Evolutionary conservation across 2,888 invertebrate genomes (phyloP), one percentile per base, ranked within the genome.

Genomic region (Apoda limacodes): DNA sequence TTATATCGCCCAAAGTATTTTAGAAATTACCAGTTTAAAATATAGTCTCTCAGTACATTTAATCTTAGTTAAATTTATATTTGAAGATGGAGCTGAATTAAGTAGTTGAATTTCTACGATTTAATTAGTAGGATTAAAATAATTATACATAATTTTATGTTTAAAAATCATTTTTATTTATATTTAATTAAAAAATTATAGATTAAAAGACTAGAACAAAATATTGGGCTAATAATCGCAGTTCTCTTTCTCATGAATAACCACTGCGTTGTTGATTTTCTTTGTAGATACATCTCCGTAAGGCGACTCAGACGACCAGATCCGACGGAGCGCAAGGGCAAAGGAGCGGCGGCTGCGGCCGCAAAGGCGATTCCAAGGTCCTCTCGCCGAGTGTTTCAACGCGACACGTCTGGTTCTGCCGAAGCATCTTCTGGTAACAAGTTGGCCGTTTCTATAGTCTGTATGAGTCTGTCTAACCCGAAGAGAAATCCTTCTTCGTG

Each of bases 401-500:
- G 78, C 41, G 76, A 76, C 46, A 76, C 74, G 40, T 76, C 76
- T n/a, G 68, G 67, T 47, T 78, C 74, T 37, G 60, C 50, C 22
- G 53, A 45, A 25, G 56, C 53, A 37, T 57, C 60, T 35, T 54
- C 53, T 29, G 49, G 43, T 4, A 60, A 49, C 32, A 62, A 45
- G 36, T 55, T 59, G 14, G 74, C 74, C 15, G 60, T 63, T 50
- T 80, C 80, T 64, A 80, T 69, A 17, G 70, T 90, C 51, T 86
- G 82, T 52, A 98, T 93, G 40, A 98, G 85, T 68, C 93, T 91
- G 72, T 98, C 97, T 50, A 98, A 83, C 32, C 98, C 98, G 47
- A 85, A 88, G 13, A 98, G 84, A 52, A 96, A 91, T 5, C 98
- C 98, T 66, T 98, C 98, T 67, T 98, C 98, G 58, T 93, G 92